Percentiles rank a stretch among this genome's conserved stretches.
These are phyloP conservation scores for Agrochola macilenta DNA, from an alignment of 2,888 invertebrate genomes.

Conservation along the genomic window DNA sequence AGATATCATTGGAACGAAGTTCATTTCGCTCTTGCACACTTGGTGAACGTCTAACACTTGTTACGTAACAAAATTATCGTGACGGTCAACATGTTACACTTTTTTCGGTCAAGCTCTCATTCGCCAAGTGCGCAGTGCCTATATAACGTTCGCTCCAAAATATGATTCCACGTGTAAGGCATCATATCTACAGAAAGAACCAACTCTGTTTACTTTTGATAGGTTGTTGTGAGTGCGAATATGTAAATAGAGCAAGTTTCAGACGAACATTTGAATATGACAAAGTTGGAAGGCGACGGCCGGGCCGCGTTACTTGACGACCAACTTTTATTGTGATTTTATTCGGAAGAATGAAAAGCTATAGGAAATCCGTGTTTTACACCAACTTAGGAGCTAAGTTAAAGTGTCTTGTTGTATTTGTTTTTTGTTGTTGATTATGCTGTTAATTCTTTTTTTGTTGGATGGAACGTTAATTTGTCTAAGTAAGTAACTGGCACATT, in stretches of 20 bases:
- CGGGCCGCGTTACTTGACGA: constrained; percentile 51
- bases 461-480: neutral
- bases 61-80: no score
- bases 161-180: neutral
- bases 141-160: neutral
- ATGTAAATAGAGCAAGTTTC: constrained; percentile 71
- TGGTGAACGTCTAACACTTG: no score
- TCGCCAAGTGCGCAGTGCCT: no score
- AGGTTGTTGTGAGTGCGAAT: constrained; percentile 67
- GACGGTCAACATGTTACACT: no score
- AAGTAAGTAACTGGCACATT: neutral
- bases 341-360: constrained; percentile 60
- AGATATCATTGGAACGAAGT: no score
- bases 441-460: neutral
- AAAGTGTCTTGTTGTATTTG: constrained; percentile 50
- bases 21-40: no score
- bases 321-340: constrained; percentile 75
- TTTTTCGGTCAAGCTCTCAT: no score
- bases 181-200: constrained; percentile 3
- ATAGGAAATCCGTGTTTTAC: constrained; percentile 62
- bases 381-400: constrained; percentile 54
- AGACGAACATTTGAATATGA: constrained; percentile 73
- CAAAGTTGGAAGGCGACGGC: constrained; percentile 69
- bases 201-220: constrained; percentile 54
- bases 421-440: constrained; percentile 23